Percentiles rank a stretch among this genome's conserved stretches.
These are phyloP conservation scores for Automeris io DNA, from an alignment of 2,888 invertebrate genomes.

Conservation along the genomic window DNA sequence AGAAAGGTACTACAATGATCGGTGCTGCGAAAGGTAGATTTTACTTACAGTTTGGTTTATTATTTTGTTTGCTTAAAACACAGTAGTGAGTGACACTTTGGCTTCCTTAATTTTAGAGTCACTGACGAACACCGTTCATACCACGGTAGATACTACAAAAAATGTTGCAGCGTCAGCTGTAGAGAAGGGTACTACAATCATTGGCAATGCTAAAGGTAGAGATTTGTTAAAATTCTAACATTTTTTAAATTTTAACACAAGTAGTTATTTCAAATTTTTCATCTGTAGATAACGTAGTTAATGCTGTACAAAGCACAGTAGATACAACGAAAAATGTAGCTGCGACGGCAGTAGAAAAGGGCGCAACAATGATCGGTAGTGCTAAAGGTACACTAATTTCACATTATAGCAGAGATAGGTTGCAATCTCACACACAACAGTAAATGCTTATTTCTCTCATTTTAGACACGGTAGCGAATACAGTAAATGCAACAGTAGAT, in stretches of 20 bases:
- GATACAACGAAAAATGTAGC: conserved; percentile 32
- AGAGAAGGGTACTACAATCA: conserved; percentile 19
- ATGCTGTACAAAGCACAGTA: conserved; percentile 24
- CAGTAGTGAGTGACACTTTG: neutral
- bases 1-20: conserved; percentile 33
- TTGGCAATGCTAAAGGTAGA: conserved; percentile 4
- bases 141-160: conserved; percentile 35
- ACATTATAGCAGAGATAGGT: neutral
- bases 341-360: conserved; percentile 31
- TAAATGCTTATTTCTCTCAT: conserved; percentile 2
- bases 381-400: conserved; percentile 31
- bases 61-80: neutral
- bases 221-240: neutral
- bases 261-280: neutral
- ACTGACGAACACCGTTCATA: conserved; percentile 24
- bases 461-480: conserved; percentile 34
- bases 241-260: neutral
- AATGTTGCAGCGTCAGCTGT: conserved; percentile 33
- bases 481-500: conserved; percentile 33
- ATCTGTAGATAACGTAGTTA: conserved; percentile 17
- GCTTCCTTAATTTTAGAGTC: conserved; percentile 4
- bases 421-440: neutral
- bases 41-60: conserved; percentile 4
- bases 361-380: conserved; percentile 31
- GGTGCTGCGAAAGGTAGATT: conserved; percentile 24